A percentile compares a stretch with the other conserved stretches of the same genome.
phyloP scores from a whole-genome alignment of 1,140 invertebrate genomes.

The Macrocentrus cingulum region DNA sequence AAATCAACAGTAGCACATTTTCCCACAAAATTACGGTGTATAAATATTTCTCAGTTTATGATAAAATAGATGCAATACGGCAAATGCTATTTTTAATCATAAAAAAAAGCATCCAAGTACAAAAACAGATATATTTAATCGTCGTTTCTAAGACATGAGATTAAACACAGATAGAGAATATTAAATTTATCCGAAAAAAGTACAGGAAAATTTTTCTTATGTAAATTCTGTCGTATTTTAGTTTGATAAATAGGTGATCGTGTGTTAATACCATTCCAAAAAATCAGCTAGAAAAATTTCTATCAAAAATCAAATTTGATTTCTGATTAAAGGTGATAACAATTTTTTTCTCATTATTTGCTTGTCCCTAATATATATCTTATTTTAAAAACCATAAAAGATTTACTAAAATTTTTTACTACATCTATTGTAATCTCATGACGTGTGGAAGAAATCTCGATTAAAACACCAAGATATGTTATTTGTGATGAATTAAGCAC shows the following conservation, averaged over 20 bases:
- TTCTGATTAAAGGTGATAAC: not conserved
- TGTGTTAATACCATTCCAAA: constrained; percentile 13
- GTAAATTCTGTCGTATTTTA: constrained; percentile 3
- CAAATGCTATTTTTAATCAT: not conserved
- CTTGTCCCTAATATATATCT: too few species aligned
- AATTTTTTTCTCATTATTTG: too few species aligned
- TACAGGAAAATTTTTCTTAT: not conserved
- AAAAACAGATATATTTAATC: constrained; percentile 22
- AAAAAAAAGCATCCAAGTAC: constrained; percentile 10
- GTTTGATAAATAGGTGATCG: constrained; percentile 12
- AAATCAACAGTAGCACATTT: not conserved
- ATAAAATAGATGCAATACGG: not conserved
- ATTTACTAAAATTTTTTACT: too few species aligned
- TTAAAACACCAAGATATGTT: too few species aligned
- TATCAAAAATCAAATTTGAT: not conserved
- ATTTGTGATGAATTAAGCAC: too few species aligned
- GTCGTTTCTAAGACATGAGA: constrained; percentile 20
- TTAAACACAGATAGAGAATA: constrained; percentile 9
- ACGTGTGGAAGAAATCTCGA: too few species aligned
- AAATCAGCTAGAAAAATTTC: not conserved
- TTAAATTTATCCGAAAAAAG: not conserved
- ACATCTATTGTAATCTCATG: too few species aligned
- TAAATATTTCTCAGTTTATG: not conserved
- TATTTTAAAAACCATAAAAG: too few species aligned
- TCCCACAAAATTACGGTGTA: not conserved